Conservation (phyloP, 2,797 vertebrate species). For the Oryzias dopingdopingensis region DNA sequence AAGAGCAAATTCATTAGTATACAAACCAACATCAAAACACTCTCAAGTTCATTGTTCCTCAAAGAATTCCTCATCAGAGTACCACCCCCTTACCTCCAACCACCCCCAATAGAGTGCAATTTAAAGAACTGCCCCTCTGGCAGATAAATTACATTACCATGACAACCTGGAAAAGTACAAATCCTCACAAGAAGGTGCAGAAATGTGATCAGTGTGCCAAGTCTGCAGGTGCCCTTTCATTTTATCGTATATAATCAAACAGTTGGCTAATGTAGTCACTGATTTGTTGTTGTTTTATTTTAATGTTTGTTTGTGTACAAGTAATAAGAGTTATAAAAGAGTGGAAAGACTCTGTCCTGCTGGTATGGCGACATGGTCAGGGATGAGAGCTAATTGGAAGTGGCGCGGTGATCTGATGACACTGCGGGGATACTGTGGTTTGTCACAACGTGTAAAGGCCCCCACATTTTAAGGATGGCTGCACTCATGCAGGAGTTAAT, state of each 20-base stretch:
- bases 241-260: conserved; percentile 6
- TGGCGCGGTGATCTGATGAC: conserved; percentile 73
- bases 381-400: conserved; percentile 68
- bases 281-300: conserved; percentile 39
- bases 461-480: conserved; percentile 62
- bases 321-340: conserved; percentile 45
- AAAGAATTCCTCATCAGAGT: conserved; percentile 53
- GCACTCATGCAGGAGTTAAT: conserved; percentile 63
- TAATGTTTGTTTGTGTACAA: conserved; percentile 60
- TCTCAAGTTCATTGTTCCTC: conserved; percentile 49
- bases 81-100: conserved; percentile 13
- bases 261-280: conserved; percentile 40
- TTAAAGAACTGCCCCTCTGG: conserved; percentile 45
- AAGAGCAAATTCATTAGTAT: conserved; percentile 57
- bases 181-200: conserved; percentile 47
- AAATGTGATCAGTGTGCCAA: conserved; percentile 33
- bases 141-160: conserved; percentile 56
- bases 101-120: conserved; percentile 52
- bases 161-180: conserved; percentile 67
- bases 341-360: conserved; percentile 28
- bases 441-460: conserved; percentile 71
- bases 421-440: conserved; percentile 69
- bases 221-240: conserved; percentile 2
- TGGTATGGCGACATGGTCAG: conserved; percentile 29
- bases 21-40: conserved; percentile 62